Evolutionary conservation across 1,140 invertebrate genomes (phyloP).

Genomic region (Drosophila ercepeae): DNA sequence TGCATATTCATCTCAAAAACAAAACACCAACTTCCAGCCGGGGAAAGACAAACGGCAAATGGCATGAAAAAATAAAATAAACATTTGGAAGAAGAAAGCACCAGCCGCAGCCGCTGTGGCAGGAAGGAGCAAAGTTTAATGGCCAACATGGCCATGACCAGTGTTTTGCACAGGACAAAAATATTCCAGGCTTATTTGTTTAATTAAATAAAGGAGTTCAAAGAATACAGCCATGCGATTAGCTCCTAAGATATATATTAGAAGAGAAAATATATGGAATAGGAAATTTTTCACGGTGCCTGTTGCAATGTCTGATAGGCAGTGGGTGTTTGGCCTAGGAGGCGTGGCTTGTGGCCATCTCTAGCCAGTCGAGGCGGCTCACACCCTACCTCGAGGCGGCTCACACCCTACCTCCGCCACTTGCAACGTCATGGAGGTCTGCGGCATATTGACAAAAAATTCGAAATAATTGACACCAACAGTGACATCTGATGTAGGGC

Average conservation of each 20-base stretch:
- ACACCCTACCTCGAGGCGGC: too few species aligned
- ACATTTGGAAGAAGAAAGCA: conserved; percentile 41
- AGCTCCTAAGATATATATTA: background rate
- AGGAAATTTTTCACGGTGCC: background rate
- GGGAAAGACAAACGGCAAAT: conserved; percentile 64
- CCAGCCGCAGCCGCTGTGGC: conserved; percentile 32
- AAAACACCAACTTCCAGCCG: conserved; percentile 73
- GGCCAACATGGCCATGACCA: conserved; percentile 66
- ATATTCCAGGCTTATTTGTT: background rate
- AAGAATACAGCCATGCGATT: background rate
- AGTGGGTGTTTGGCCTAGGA: background rate
- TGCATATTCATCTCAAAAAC: conserved; percentile 81
- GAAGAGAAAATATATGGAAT: background rate
- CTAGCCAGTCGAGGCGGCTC: conserved; percentile 41
- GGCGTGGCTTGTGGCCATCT: conserved; percentile 54
- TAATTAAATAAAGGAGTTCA: background rate
- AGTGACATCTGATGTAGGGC: conserved; percentile 6
- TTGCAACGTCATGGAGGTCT: conserved; percentile 12
- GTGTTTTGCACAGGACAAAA: conserved; percentile 4
- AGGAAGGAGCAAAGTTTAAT: conserved; percentile 62
- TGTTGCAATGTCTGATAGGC: conserved; percentile 1
- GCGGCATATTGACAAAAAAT: conserved; percentile 61
- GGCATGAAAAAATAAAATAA: conserved; percentile 47
- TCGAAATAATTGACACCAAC: conserved; percentile 72
- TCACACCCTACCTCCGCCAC: background rate